These are phyloP conservation scores for Sebastes variabilis DNA, from an alignment of 2,797 vertebrate genomes.

Conservation along the genomic window DNA sequence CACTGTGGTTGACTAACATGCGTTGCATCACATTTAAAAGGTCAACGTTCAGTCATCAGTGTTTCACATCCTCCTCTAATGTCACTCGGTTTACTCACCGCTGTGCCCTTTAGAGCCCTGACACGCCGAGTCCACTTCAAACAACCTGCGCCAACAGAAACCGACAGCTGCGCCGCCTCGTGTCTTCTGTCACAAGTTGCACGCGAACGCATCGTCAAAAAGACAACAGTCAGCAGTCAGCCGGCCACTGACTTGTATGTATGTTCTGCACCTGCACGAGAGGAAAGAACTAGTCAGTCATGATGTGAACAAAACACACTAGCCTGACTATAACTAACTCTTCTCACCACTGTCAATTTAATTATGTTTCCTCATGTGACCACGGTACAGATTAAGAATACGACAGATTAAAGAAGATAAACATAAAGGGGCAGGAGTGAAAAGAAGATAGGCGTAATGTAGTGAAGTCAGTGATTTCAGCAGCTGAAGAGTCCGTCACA, in stretches of 20 bases:
- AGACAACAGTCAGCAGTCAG: not conserved
- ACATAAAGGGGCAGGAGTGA: not conserved
- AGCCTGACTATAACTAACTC: not conserved
- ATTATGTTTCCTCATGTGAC: not conserved
- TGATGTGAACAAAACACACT: not conserved
- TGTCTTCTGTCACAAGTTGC: not conserved
- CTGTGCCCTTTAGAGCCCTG: slow-evolving; percentile 45
- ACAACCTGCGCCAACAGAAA: not conserved
- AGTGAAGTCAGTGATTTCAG: not conserved
- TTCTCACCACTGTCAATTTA: fast-evolving
- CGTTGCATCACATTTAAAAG: slow-evolving; percentile 57
- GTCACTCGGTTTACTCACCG: slow-evolving; percentile 57
- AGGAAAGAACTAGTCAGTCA: not conserved
- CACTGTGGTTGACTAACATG: slow-evolving; percentile 27
- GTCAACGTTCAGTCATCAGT: slow-evolving; percentile 56
- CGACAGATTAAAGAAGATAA: not conserved
- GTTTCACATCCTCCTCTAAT: slow-evolving; percentile 52
- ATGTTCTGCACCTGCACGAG: not conserved
- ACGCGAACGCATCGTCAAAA: not conserved
- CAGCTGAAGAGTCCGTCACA: not conserved
- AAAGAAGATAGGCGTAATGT: not conserved
- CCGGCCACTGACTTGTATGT: not conserved
- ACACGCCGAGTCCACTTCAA: slow-evolving; percentile 16
- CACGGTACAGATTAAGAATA: too few species aligned
- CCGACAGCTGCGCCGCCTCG: not conserved